Base-by-base conservation (phyloP, 1,140 invertebrate genomes). In the Philopotamus ludificatus region DNA sequence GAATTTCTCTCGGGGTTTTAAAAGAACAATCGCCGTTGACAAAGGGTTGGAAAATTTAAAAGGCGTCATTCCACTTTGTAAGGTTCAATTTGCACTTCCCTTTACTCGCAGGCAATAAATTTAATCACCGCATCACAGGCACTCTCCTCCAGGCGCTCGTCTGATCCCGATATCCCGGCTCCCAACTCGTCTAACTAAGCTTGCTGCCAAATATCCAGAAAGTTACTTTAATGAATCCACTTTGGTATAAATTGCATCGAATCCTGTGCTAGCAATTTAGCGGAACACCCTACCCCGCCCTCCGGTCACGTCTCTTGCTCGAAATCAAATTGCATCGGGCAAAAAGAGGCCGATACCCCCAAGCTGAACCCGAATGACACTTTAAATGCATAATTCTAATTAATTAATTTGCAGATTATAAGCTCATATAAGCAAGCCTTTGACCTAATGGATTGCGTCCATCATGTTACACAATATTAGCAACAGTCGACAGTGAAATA, bases 141-240 rank as follows among this genome's bases (percentile, higher is more conserved):
- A 3, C 12, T 34, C 12, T 12, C 28, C 28, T 18, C 47, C 47
- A 16, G 50, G 22, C 9, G 7, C 50, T 16, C 50, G 50, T 53
- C 28, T 53, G 21, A 28, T 53, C 50, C 12, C 16, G 28, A 57
- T 41, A 57, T 16, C 21, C 15, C 26, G n/a, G 7, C 21, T 53
- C 10, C n/a, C 8, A 47, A 15, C 8, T 47, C 44, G 15, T 47
- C 57, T 22, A 15, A 16, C 8, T 20, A 47, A 18, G 26, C 28
- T 20, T n/a, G 9, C 42, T 47, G 42, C 57, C 57, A 60, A 60
- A 60, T 60, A 47, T 47, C 2, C 20, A 7, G 12, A 39, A 60
- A 57, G 15, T 26, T 23, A 23, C 42, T 60, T 47, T 60, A 60
- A 60, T 60, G 57, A 60, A 60, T 60, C 57, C 57, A 60, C 57